Conservation (phyloP, 2,888 invertebrate genomes). For the Icerya purchasi region DNA sequence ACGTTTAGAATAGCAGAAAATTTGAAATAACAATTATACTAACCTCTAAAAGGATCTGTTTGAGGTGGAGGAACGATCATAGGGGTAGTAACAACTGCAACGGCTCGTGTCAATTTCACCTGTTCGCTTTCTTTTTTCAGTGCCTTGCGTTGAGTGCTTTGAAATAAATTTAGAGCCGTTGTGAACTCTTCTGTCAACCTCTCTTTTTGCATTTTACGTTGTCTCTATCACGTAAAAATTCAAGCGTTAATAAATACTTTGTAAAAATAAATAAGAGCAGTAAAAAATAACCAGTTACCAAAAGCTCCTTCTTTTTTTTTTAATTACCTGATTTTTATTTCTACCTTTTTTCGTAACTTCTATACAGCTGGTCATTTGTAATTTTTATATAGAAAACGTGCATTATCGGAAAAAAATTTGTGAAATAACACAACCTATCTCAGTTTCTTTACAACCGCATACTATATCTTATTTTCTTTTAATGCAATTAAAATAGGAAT, state of each 20-base stretch:
- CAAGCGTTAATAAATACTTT: background rate
- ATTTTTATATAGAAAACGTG: no score
- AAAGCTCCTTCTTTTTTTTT: no score
- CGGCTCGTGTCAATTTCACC: conserved; percentile 43
- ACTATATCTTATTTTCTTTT: no score
- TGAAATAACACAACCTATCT: no score
- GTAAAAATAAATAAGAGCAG: no score
- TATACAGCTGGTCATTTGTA: no score
- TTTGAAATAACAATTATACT: background rate
- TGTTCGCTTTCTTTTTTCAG: conserved; percentile 81
- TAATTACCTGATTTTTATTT: no score
- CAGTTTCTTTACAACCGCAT: no score
- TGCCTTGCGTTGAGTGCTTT: conserved; percentile 64
- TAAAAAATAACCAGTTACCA: background rate
- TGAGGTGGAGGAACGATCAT: conserved; percentile 18
- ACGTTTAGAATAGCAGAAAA: no score
- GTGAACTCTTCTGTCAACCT: conserved; percentile 82
- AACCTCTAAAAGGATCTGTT: conserved; percentile 14
- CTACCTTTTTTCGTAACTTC: no score
- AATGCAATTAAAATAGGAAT: no score
- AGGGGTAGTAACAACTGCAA: conserved; percentile 11
- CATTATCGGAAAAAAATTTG: no score
- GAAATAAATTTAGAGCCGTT: conserved; percentile 64
- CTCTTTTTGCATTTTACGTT: conserved; percentile 57
- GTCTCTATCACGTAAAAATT: conserved; percentile 13